Percentiles rank a stretch among this genome's conserved stretches.
These are phyloP conservation scores for Andrena chrysosceles DNA, from an alignment of 2,888 invertebrate species.

Conservation along the genomic window DNA sequence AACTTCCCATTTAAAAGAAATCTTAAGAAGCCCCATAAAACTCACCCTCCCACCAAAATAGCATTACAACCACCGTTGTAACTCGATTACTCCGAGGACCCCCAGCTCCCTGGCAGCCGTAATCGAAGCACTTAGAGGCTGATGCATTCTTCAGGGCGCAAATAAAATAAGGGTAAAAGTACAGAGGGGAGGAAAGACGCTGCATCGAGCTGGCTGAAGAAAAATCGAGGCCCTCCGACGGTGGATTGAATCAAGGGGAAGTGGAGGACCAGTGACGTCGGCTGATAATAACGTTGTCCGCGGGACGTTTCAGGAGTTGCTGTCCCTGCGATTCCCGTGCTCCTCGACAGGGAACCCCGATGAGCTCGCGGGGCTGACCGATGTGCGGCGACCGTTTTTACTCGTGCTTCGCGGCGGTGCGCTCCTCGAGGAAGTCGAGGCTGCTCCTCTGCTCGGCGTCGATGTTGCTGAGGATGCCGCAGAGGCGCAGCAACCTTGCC, in stretches of 20 bases:
- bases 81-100: too few relatives aligned
- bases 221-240: not conserved
- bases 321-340: constrained; percentile 12
- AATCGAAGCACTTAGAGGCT: not conserved
- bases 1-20: not conserved
- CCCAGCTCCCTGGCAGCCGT: too few relatives aligned
- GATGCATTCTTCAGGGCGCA: not conserved
- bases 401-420: constrained; percentile 60
- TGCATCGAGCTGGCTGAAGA: not conserved
- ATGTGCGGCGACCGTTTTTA: constrained; percentile 50
- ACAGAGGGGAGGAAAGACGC: not conserved
- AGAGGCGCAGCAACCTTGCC: constrained; percentile 69
- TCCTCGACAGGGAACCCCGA: constrained; percentile 10
- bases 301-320: constrained; percentile 28
- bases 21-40: not conserved
- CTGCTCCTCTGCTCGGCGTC: constrained; percentile 61
- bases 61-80: not conserved
- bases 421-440: constrained; percentile 61
- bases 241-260: not conserved
- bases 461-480: constrained; percentile 67
- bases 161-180: not conserved
- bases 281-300: constrained; percentile 47
- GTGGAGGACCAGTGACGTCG: not conserved
- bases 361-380: not conserved
- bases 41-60: not conserved